These are phyloP conservation scores for Aldabrachelys gigantea DNA, from an alignment of 2,113 vertebrate species.

Conservation along the genomic window DNA sequence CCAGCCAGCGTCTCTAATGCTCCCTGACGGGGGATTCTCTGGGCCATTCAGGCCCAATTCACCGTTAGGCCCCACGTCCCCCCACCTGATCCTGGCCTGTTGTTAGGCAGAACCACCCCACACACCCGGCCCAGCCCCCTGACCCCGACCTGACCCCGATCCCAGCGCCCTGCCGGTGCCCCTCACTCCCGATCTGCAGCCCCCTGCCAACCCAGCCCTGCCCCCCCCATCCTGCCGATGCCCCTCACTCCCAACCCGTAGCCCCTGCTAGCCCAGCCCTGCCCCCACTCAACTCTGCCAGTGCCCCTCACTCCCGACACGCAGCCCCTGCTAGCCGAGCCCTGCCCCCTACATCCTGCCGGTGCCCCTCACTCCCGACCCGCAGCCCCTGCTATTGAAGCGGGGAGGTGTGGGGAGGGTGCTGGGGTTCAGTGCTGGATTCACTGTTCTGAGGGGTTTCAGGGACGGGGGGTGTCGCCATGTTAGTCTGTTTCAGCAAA, in stretches of 20 bases:
- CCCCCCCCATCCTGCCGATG: background rate
- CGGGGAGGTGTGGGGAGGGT: background rate
- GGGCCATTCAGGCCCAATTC: slow-evolving; percentile 8
- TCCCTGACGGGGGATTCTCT: slow-evolving; percentile 18
- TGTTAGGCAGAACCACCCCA: background rate
- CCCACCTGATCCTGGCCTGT: background rate
- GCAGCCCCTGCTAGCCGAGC: background rate
- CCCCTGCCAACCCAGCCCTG: too few relatives aligned
- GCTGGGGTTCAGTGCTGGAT: too few relatives aligned
- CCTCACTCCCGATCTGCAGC: background rate
- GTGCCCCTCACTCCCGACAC: too few relatives aligned
- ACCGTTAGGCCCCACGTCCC: background rate
- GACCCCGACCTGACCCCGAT: too few relatives aligned
- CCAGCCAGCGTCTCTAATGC: background rate
- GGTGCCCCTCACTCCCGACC: background rate
- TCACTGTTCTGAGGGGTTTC: too few relatives aligned
- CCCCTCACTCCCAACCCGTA: background rate
- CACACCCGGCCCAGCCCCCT: too few relatives aligned
- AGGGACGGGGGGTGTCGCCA: too few relatives aligned
- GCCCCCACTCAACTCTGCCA: background rate
- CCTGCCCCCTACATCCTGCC: too few relatives aligned
- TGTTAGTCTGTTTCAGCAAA: too few relatives aligned
- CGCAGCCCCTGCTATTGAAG: too few relatives aligned
- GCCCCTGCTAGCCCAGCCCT: background rate
- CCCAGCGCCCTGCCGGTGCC: too few relatives aligned